phyloP scores from a whole-genome alignment of 2,888 invertebrate species.

The Celastrina argiolus region DNA sequence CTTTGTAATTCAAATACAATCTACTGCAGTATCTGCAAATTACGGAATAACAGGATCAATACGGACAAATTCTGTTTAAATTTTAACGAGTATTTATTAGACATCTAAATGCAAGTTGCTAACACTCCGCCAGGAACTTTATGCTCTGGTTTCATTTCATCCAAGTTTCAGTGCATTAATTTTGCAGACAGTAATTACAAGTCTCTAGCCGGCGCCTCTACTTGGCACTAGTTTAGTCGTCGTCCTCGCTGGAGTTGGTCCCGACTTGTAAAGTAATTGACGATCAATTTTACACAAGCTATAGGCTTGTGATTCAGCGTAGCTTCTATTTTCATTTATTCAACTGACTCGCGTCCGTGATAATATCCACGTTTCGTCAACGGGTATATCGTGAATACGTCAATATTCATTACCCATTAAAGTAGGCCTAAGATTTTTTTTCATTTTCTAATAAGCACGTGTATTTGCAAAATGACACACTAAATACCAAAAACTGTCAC shows the following conservation, averaged over 20 bases:
- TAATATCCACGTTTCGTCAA: neutral
- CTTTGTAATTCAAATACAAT: slow-evolving; percentile 31
- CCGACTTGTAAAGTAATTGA: slow-evolving; percentile 60
- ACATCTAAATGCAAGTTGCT: slow-evolving; percentile 45
- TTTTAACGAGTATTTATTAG: slow-evolving; percentile 41
- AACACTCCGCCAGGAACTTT: slow-evolving; percentile 53
- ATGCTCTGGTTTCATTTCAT: slow-evolving; percentile 71
- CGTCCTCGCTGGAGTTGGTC: slow-evolving; percentile 52
- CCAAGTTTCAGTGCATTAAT: slow-evolving; percentile 74
- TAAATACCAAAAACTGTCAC: neutral
- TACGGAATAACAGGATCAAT: neutral
- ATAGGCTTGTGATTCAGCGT: slow-evolving; percentile 44
- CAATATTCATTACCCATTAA: neutral
- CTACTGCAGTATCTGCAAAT: neutral
- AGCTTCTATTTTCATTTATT: slow-evolving; percentile 46
- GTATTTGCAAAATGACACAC: neutral
- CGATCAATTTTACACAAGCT: slow-evolving; percentile 55
- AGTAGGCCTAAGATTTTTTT: neutral
- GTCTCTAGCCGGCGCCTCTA: slow-evolving; percentile 65
- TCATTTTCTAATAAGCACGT: neutral
- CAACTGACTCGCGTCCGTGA: neutral
- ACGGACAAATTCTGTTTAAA: slow-evolving; percentile 16
- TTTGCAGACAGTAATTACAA: slow-evolving; percentile 75
- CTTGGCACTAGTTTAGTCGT: slow-evolving; percentile 68
- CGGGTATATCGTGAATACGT: neutral